Conservation (phyloP, 2,797 vertebrate species). For the Hippoglossus hippoglossus region DNA sequence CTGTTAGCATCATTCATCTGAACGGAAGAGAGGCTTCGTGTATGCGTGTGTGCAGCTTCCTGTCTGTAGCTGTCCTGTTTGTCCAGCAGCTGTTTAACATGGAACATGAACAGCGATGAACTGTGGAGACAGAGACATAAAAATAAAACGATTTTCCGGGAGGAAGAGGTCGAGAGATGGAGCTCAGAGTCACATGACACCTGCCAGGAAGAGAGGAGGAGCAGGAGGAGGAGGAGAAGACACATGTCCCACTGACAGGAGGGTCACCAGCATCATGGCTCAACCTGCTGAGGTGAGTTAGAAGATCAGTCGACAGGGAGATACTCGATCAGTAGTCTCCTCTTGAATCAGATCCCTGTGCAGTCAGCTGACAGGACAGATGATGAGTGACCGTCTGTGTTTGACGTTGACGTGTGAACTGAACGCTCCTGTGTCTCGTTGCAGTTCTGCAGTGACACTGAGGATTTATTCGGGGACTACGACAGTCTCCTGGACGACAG, state of each 20-base stretch:
- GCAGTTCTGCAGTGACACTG: conserved; percentile 86
- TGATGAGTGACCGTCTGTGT: too few relatives aligned
- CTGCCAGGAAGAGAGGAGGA: conserved; percentile 56
- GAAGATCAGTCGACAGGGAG: too few relatives aligned
- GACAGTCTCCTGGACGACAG: conserved; percentile 87
- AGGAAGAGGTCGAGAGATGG: conserved; percentile 75
- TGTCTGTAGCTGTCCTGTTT: background rate
- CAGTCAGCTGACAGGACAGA: too few relatives aligned
- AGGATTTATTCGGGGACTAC: conserved; percentile 92
- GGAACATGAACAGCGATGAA: conserved; percentile 61
- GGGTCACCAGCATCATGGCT: conserved; percentile 26
- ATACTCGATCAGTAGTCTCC: too few relatives aligned
- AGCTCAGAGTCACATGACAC: conserved; percentile 59
- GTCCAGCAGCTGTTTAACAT: background rate
- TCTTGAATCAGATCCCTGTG: too few relatives aligned
- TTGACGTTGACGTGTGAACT: background rate
- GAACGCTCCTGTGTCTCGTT: conserved; percentile 12
- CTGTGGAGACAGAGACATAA: conserved; percentile 47
- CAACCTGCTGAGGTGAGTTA: conserved; percentile 55
- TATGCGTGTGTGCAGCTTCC: background rate
- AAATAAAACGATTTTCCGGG: conserved; percentile 70
- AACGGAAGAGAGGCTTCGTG: background rate
- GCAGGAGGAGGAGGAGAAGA: conserved; percentile 20
- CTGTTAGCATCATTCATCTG: too few relatives aligned
- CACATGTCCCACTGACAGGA: conserved; percentile 30